A percentile compares a stretch with the other conserved stretches of the same genome.
Evolutionary conservation across 2,113 vertebrate genomes (phyloP).

Genomic region (Stercorarius parasiticus): DNA sequence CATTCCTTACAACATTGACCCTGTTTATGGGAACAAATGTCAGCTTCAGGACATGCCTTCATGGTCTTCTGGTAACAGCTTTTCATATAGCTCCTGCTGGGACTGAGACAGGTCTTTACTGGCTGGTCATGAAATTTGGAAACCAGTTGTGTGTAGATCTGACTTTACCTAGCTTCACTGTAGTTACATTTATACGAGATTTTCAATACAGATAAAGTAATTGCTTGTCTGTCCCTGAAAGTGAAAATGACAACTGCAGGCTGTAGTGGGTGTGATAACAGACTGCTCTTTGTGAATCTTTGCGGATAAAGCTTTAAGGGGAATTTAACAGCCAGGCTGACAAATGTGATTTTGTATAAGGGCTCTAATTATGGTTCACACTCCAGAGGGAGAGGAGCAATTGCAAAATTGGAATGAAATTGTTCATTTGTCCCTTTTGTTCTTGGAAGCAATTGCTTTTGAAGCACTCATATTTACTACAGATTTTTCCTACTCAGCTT

Average conservation of each 20-base stretch:
- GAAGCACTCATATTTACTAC: background rate
- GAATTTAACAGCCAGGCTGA: constrained; percentile 24
- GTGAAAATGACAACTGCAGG: background rate
- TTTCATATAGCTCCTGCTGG: background rate
- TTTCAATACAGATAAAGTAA: constrained; percentile 18
- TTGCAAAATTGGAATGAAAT: constrained; percentile 29
- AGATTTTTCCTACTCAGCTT: constrained; percentile 5
- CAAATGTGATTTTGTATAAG: constrained; percentile 48
- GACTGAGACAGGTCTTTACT: background rate
- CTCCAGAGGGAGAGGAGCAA: constrained; percentile 34
- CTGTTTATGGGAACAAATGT: background rate
- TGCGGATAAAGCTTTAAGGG: constrained; percentile 30
- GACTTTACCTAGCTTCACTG: background rate
- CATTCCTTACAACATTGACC: background rate
- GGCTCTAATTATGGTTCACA: constrained; percentile 42
- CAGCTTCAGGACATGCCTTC: background rate
- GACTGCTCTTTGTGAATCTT: constrained; percentile 19
- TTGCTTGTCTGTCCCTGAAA: constrained; percentile 9
- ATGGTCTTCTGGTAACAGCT: background rate
- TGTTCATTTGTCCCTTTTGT: constrained; percentile 50
- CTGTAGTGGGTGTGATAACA: constrained; percentile 20
- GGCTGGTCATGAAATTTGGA: background rate
- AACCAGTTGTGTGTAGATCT: background rate
- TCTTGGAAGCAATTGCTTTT: constrained; percentile 44
- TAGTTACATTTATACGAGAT: background rate